Conservation (phyloP, 2,797 vertebrate genomes). For the Anguilla megastoma region DNA sequence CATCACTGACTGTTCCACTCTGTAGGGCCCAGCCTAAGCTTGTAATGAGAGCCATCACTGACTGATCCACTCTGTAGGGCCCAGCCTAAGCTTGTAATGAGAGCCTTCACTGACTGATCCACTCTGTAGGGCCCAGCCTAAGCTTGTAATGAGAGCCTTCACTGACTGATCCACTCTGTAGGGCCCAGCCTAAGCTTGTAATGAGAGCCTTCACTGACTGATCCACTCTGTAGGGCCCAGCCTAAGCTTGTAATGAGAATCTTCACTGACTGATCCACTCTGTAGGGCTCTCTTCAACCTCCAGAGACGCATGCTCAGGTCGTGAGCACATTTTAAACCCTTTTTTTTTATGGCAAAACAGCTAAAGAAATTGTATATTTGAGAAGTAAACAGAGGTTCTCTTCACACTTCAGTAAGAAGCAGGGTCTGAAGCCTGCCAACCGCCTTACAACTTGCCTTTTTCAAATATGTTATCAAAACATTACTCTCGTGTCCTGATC, state of each 20-base stretch:
- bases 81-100: background rate
- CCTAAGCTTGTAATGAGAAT: background rate
- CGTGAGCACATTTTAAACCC: background rate
- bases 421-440: background rate
- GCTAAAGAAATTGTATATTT: background rate
- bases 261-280: too few relatives aligned
- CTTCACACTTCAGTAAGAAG: background rate
- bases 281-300: too few relatives aligned
- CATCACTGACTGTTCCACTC: too few relatives aligned
- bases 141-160: background rate
- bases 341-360: background rate
- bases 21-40: too few relatives aligned
- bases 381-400: background rate
- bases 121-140: background rate
- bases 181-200: background rate
- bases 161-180: background rate
- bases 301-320: background rate
- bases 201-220: background rate
- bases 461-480: constrained; percentile 44
- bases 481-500: constrained; percentile 44
- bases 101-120: background rate
- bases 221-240: background rate
- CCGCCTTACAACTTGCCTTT: background rate
- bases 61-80: background rate
- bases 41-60: too few relatives aligned